Percentiles rank a stretch among this genome's conserved stretches.
Evolutionary conservation across 1,140 invertebrate genomes (phyloP).

Genomic region (Heliconius hermathena): DNA sequence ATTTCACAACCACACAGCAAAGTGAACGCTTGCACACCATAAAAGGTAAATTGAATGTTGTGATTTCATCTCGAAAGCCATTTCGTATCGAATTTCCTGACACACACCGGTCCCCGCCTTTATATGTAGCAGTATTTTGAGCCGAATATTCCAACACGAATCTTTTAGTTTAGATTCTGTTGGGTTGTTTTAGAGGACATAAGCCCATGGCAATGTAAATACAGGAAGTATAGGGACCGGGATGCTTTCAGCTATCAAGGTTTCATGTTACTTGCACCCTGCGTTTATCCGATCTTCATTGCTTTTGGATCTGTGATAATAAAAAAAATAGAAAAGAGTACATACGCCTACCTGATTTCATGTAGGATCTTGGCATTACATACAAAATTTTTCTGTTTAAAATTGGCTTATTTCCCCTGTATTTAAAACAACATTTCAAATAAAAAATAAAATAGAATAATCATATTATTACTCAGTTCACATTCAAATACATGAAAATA

Average conservation of each 20-base stretch:
- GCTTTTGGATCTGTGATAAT: background rate
- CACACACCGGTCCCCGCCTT: background rate
- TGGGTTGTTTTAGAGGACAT: background rate
- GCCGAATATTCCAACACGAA: background rate
- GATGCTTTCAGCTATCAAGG: background rate
- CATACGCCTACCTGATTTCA: too few relatives aligned
- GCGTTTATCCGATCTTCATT: background rate
- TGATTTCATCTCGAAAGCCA: slow-evolving; percentile 30
- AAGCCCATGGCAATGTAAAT: background rate
- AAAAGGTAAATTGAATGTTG: slow-evolving; percentile 28
- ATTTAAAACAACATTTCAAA: too few relatives aligned
- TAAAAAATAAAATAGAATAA: too few relatives aligned
- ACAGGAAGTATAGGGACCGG: background rate
- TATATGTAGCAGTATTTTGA: background rate
- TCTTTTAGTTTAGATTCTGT: background rate
- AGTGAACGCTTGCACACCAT: slow-evolving; percentile 1
- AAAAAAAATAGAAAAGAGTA: background rate
- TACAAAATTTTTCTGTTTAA: too few relatives aligned
- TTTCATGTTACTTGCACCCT: background rate
- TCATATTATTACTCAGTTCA: too few relatives aligned
- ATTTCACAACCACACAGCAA: background rate
- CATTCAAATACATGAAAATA: background rate
- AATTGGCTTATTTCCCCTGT: too few relatives aligned
- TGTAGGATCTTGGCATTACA: too few relatives aligned
- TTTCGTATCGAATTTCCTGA: slow-evolving; percentile 24